Evolutionary conservation across 2,797 vertebrate genomes (phyloP), one percentile per base, ranked within the genome.

Genomic region (Pogonophryne albipinna): DNA sequence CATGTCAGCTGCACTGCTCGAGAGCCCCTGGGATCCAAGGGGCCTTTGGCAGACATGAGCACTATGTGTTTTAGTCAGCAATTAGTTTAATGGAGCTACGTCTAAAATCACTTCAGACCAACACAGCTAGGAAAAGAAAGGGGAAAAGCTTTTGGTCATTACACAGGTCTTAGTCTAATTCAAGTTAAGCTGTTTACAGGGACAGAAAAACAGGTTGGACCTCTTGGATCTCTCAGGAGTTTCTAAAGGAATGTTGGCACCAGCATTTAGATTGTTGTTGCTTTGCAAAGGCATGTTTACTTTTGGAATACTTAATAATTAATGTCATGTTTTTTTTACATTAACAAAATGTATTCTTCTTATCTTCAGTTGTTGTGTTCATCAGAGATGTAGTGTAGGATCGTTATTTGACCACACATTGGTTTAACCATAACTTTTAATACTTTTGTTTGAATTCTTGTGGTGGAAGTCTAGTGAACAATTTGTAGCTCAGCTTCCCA

Each of bases 51-150:
- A 87, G 86, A 86, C 86, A 87, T 58, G 63, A 90, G 72, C 72
- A 68, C 73, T 85, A 71, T 62, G 71, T 78, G 83, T 84, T 91
- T 88, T 79, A 87, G 83, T 85, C 78, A 82, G 83, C 77, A 91
- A 90, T 92, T 90, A 87, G 83, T 89, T 84, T 87, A 91, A 91
- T 91, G 86, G 85, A 87, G 88, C 80, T 87, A 91, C 87, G 87
- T 89, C 67, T 82, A 76, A 91, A 91, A 88, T 87, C 80, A 85
- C 84, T 85, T 86, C 76, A 85, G 71, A 87, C 67, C 58, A 87
- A 78, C 46, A 52, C 23, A 41, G 74, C 75, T 75, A 67, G 72
- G 62, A 76, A 72, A 72, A 61, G 19, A 82, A 82, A 76, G 58
- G 66, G 47, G 46, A 68, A 65, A 15, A 41, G 70, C 58, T 71